Evolutionary conservation across 2,888 invertebrate genomes (phyloP).

Genomic region (Cephus spinipes): DNA sequence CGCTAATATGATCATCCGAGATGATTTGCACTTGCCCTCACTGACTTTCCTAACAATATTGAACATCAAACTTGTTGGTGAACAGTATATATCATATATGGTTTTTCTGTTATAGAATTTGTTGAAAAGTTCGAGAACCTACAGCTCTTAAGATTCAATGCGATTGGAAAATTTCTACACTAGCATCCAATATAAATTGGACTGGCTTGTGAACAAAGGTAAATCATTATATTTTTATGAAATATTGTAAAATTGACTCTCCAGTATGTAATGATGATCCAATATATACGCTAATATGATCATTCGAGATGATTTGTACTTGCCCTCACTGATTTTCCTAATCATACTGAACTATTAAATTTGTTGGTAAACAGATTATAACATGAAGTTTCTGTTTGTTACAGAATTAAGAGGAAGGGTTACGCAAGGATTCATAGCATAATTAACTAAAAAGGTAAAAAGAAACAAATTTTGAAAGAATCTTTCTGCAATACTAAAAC

Average conservation of each 20-base stretch:
- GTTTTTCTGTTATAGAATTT: conserved; percentile 16
- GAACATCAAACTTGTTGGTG: conserved; percentile 9
- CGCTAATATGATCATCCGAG: conserved; percentile 53
- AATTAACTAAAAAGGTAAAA: neutral
- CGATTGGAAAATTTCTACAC: neutral
- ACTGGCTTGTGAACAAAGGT: neutral
- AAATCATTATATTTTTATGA: neutral
- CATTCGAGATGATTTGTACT: conserved; percentile 45
- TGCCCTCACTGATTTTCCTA: conserved; percentile 57
- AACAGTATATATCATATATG: neutral
- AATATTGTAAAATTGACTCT: neutral
- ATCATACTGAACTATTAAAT: neutral
- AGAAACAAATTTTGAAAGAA: neutral
- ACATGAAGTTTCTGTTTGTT: conserved; percentile 10
- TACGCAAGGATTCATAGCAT: neutral
- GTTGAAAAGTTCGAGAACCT: neutral
- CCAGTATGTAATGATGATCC: conserved; percentile 35
- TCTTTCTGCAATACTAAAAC: neutral
- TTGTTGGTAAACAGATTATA: conserved; percentile 6
- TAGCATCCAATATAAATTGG: neutral
- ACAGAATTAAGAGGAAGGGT: conserved; percentile 2
- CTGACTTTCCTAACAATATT: conserved; percentile 37
- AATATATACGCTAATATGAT: conserved; percentile 59
- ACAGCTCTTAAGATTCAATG: neutral
- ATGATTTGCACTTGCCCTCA: conserved; percentile 59